Base-by-base conservation (phyloP, 1,140 invertebrate species). In the Pteromalus puparum region DNA sequence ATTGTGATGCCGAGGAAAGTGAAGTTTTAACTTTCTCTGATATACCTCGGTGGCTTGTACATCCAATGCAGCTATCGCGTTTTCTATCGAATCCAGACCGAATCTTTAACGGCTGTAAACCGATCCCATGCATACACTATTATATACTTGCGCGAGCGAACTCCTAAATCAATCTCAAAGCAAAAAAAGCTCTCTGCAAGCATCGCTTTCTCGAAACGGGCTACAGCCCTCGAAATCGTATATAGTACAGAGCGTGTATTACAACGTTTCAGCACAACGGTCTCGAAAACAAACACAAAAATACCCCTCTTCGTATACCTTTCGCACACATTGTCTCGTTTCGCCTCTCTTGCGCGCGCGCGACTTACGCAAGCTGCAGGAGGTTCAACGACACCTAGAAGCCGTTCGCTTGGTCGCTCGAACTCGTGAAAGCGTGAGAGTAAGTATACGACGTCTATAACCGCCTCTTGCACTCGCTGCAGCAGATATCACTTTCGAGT, bases 381-480 rank as follows among this genome's bases (percentile, higher is more conserved):
- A 61, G 70, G 86, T 85, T 84, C 84, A 86, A 88, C 74, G 88
- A 84, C 87, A 81, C 84, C 73, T 74, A 2, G 38, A 73, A 53
- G 34, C 28, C 73, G 74, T 7, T n/a, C 75, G 80, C 46, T 84
- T n/a, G n/a, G n/a, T n/a, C 68, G 68, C 86, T 85, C 82, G 85
- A 87, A 82, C 18, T 87, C 88, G 90, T 88, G 90, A 90, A 90
- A 90, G 89, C 88, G 89, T 87, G 89, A 87, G 85, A 88, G 85
- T 79, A 34, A 87, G 84, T 79, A 34, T 42, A 75, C 38, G 84
- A 38, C 87, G 88, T 70, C 26, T 70, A 70, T 86, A 86, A 88
- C 81, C 86, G n/a, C 82, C 82, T 5, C 34, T 18, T 81, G 82
- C 38, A 6, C 34, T 10, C 24, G 61, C 61, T 13, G 15, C 6